phyloP scores from a whole-genome alignment of 2,888 invertebrate genomes.

The Coelogynopora nodosa region DNA sequence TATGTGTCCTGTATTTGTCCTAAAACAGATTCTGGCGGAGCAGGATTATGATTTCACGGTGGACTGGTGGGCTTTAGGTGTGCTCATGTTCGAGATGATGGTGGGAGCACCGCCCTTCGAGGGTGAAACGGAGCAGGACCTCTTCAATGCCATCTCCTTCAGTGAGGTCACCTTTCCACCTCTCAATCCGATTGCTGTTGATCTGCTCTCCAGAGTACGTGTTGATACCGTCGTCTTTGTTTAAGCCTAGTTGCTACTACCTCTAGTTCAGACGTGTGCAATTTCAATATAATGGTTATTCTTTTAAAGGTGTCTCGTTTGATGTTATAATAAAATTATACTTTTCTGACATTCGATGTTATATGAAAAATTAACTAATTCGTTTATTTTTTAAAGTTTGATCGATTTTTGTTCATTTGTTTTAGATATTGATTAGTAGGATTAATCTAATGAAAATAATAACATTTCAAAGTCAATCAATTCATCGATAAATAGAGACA shows the following conservation, averaged over 20 bases:
- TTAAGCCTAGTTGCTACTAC: not conserved
- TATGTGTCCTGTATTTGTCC: not conserved
- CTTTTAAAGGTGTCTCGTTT: too few relatives aligned
- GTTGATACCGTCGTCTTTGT: too few relatives aligned
- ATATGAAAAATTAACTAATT: too few relatives aligned
- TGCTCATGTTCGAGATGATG: slow-evolving; percentile 63
- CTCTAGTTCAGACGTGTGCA: not conserved
- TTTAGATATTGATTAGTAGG: too few relatives aligned
- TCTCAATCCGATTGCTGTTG: slow-evolving; percentile 19
- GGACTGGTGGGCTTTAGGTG: slow-evolving; percentile 92
- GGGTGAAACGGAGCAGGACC: slow-evolving; percentile 97
- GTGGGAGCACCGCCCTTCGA: slow-evolving; percentile 98
- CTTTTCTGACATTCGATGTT: too few relatives aligned
- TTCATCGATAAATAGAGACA: too few relatives aligned
- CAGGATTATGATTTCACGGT: slow-evolving; percentile 92
- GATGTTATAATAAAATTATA: too few relatives aligned
- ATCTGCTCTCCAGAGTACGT: slow-evolving; percentile 41
- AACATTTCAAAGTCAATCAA: too few relatives aligned
- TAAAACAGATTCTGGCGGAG: slow-evolving; percentile 76
- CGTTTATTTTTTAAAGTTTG: too few relatives aligned
- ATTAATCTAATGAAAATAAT: too few relatives aligned
- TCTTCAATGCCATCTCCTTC: slow-evolving; percentile 94
- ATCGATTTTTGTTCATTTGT: too few relatives aligned
- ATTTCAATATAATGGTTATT: not conserved
- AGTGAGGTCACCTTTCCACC: slow-evolving; percentile 76